These are phyloP conservation scores for Cephalopholis sonnerati DNA, from an alignment of 2,113 vertebrate species.

Conservation along the genomic window DNA sequence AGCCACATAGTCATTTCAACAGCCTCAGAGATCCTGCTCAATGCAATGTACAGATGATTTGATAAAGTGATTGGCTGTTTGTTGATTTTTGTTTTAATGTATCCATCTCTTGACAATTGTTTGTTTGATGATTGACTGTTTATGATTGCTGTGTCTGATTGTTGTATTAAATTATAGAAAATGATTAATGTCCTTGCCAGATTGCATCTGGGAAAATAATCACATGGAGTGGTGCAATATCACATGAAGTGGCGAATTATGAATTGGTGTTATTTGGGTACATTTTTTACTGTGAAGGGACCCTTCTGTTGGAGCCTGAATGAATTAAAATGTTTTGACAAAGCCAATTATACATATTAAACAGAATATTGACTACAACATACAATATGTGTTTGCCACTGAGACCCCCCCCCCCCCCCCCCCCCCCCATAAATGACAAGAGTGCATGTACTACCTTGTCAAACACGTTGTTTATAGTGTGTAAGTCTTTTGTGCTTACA, in stretches of 20 bases:
- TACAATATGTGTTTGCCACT: not conserved
- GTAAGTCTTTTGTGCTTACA: not conserved
- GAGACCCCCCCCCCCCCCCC: not conserved
- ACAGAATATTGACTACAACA: not conserved
- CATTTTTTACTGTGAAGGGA: not conserved
- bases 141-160: constrained; percentile 13
- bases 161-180: not conserved
- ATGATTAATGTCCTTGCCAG: not conserved
- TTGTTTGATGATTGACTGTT: not conserved
- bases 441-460: not conserved
- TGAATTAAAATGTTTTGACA: not conserved
- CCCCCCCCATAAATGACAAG: not conserved
- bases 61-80: constrained; percentile 19
- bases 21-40: not conserved
- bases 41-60: not conserved
- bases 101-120: not conserved
- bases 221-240: not conserved
- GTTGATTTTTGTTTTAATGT: not conserved
- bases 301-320: not conserved
- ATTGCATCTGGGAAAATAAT: constrained; percentile 14
- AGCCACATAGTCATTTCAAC: not conserved
- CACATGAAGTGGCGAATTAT: not conserved
- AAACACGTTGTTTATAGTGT: not conserved
- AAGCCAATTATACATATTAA: not conserved
- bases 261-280: not conserved